These are phyloP conservation scores for Conchocele bisecta DNA, from an alignment of 2,888 invertebrate species.

Conservation along the genomic window DNA sequence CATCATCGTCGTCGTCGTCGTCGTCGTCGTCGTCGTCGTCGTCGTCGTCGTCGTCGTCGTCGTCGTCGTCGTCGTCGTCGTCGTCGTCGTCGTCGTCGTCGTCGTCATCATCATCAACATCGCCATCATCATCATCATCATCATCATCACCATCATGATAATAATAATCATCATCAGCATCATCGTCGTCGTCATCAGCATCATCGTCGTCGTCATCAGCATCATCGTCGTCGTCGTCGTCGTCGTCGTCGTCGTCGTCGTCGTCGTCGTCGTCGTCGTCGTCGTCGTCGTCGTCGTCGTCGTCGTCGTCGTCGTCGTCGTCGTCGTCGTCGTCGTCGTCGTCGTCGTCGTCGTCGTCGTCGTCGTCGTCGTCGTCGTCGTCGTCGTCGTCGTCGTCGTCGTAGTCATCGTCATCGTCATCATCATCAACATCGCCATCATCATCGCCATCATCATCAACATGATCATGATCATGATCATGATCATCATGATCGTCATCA, in stretches of 20 bases:
- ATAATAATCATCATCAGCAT: slow-evolving; percentile 4
- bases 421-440: slow-evolving; percentile 1
- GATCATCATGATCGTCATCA: slow-evolving; percentile 6
- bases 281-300: not conserved
- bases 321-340: not conserved
- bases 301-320: not conserved
- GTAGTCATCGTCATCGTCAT: not conserved
- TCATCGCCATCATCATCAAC: slow-evolving; percentile 5
- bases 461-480: slow-evolving; percentile 3
- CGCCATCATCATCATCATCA: slow-evolving; percentile 6
- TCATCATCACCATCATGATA: slow-evolving; percentile 3
- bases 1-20: too few species aligned
- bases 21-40: not conserved
- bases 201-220: not conserved
- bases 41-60: not conserved
- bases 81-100: not conserved
- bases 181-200: slow-evolving; percentile 5
- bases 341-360: not conserved
- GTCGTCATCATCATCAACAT: not conserved
- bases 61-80: not conserved
- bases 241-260: not conserved
- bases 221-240: not conserved
- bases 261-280: not conserved
- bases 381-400: not conserved
- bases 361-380: not conserved